Evolutionary conservation across 2,113 vertebrate species (phyloP).

Genomic region (Anseranas semipalmata): DNA sequence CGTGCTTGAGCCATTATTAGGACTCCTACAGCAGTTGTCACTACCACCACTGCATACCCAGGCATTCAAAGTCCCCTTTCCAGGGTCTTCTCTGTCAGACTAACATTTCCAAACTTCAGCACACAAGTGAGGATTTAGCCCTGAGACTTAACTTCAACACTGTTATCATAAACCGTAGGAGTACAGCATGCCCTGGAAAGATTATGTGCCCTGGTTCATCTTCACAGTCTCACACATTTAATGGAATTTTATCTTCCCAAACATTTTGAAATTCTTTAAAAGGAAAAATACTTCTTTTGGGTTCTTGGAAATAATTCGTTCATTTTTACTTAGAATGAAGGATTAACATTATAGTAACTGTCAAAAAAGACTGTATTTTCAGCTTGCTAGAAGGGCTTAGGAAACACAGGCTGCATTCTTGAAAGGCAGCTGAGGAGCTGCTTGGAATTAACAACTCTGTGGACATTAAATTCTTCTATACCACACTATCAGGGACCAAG

Average conservation of each 20-base stretch:
- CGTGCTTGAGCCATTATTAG: background rate
- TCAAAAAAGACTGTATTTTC: background rate
- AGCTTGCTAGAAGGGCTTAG: background rate
- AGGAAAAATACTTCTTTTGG: background rate
- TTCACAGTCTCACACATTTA: background rate
- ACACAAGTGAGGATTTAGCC: background rate
- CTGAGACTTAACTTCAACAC: background rate
- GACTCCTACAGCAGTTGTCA: background rate
- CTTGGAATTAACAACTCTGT: background rate
- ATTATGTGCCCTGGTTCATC: background rate
- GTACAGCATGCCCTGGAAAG: background rate
- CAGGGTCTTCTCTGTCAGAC: background rate
- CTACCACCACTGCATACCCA: background rate
- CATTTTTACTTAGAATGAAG: background rate
- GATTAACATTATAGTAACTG: background rate
- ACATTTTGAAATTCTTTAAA: constrained; percentile 4
- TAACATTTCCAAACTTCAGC: background rate
- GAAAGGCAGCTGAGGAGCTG: background rate
- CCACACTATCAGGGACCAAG: background rate
- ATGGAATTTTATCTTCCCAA: constrained; percentile 1
- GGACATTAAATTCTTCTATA: background rate
- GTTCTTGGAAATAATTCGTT: background rate
- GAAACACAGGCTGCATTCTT: background rate
- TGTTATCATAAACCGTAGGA: background rate
- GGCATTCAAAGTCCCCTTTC: background rate